Base-by-base conservation (phyloP, 2,888 invertebrate species). In the Blastobasis lacticolella region DNA sequence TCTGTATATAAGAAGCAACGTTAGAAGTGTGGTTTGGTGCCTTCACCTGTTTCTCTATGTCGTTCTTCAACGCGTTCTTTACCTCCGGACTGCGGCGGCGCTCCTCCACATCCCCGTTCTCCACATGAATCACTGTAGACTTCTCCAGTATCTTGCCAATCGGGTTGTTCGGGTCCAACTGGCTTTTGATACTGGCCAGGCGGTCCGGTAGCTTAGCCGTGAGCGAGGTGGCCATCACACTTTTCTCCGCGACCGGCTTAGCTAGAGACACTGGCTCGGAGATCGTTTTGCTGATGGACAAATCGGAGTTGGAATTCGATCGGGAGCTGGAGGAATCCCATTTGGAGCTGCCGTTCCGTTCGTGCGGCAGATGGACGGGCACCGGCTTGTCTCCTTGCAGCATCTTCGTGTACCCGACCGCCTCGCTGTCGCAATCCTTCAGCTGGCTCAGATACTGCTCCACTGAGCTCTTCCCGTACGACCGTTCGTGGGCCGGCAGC, bases 1-100 rank as follows among this genome's bases (percentile, higher is more conserved):
- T 87, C 65, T 90, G 90, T 64, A 91, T 91, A 68, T 90, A 91
- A 51, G 91, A 91, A 53, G 91, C 90, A 69, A 90, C 90, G 72
- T 91, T 90, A 59, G 90, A 90, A 5, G 90, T 89, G 49, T 90
- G 90, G 66, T 88, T 89, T 10, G 86, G 84, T 8, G 77, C 68
- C 63, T 84, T 86, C 0, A 85, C 80, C 61, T 86, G 85, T 55
- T 88, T 88, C 51, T 86, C 82, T 49, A 85, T 81, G 59, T 83
- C 83, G 48, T 73, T 83, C 61, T 80, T 82, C 6, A 86, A 57
- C 10, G 81, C 78, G 56, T 77, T 75, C 55, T 61, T 67, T 1
- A 65, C 57, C 55, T 78, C 77, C 1, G 74, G 70, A 58, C 71
- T 71, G 49, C 58, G 67, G 41, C 69, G 62, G 46, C 63, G 55